phyloP scores from a whole-genome alignment of 2,888 invertebrate genomes.

The Leptinotarsa rubiginosa region DNA sequence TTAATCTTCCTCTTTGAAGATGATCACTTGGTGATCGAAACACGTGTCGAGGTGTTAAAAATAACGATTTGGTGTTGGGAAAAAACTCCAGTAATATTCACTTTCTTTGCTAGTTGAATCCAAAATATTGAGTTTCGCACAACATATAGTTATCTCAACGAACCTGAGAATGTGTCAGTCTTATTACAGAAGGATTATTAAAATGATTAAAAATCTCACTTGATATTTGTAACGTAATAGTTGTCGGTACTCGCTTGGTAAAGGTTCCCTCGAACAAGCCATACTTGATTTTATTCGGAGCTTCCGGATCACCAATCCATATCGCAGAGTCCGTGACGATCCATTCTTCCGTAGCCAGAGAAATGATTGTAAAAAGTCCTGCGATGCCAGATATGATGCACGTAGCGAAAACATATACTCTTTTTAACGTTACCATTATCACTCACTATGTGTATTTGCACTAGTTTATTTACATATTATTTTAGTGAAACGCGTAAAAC shows the following conservation, averaged over 20 bases:
- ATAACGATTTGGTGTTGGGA: too few relatives aligned
- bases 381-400: conserved; percentile 58
- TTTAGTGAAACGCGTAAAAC: neutral
- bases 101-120: too few relatives aligned
- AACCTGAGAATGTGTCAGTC: too few relatives aligned
- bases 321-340: conserved; percentile 50
- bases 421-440: conserved; percentile 59
- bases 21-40: too few relatives aligned
- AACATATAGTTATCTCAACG: too few relatives aligned
- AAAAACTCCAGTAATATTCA: too few relatives aligned
- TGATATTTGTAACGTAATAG: conserved; percentile 53
- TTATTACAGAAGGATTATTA: too few relatives aligned
- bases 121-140: too few relatives aligned
- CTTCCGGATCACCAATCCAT: neutral
- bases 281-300: conserved; percentile 51
- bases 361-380: conserved; percentile 56
- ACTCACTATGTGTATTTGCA: conserved; percentile 31
- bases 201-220: conserved; percentile 53
- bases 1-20: too few relatives aligned
- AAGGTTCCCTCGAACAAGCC: conserved; percentile 59
- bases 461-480: conserved; percentile 18
- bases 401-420: conserved; percentile 55
- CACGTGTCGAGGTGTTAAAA: too few relatives aligned
- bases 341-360: conserved; percentile 61
- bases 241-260: conserved; percentile 45